A percentile compares a stretch with the other conserved stretches of the same genome.
Evolutionary conservation across 2,113 vertebrate species (phyloP).

Genomic region (Empidonax alnorum): DNA sequence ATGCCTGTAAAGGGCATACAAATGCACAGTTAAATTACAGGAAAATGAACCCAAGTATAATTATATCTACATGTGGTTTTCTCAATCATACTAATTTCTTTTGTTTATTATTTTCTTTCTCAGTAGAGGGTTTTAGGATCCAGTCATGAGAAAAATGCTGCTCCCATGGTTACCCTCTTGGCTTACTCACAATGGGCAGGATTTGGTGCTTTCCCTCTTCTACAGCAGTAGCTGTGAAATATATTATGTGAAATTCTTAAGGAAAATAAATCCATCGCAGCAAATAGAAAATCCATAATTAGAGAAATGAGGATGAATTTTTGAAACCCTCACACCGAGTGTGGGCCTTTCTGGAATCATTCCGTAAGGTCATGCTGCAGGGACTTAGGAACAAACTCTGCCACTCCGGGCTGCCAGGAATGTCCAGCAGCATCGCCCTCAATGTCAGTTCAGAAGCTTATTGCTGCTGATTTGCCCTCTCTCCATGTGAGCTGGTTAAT

Average conservation of each 20-base stretch:
- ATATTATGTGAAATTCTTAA: background rate
- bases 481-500: background rate
- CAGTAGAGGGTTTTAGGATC: background rate
- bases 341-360: background rate
- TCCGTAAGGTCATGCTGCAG: background rate
- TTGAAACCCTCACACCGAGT: background rate
- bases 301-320: background rate
- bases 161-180: background rate
- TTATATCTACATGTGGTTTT: accelerated
- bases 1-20: constrained; percentile 81
- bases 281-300: background rate
- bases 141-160: background rate
- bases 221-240: background rate
- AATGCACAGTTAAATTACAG: background rate
- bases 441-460: background rate
- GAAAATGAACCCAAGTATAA: background rate
- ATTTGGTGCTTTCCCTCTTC: background rate
- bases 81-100: background rate
- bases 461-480: background rate
- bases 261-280: background rate
- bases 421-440: background rate
- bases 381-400: background rate
- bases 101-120: background rate
- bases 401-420: background rate
- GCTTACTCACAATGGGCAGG: background rate